A percentile compares a stretch with the other conserved stretches of the same genome.
Evolutionary conservation across 1,140 invertebrate genomes (phyloP).

Genomic region (Leptoteleia sp.): DNA sequence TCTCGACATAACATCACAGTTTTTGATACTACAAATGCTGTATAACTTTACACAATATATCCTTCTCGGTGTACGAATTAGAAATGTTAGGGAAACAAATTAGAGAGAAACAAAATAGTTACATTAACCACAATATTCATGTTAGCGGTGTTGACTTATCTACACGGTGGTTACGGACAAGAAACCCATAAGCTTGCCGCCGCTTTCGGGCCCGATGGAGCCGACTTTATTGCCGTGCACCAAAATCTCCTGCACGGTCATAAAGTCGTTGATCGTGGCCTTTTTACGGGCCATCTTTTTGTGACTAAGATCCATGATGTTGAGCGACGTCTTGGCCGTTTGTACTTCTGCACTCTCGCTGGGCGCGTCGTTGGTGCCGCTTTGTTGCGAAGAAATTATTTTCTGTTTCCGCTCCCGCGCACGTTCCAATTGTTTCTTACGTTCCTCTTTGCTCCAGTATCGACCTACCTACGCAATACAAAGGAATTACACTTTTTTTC

Average conservation of each 20-base stretch:
- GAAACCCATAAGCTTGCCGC: constrained; percentile 81
- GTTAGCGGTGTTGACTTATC: constrained; percentile 44
- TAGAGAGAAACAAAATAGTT: constrained; percentile 31
- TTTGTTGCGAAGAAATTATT: constrained; percentile 64
- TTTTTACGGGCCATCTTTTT: constrained; percentile 78
- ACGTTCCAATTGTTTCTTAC: constrained; percentile 84
- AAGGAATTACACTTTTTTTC: constrained; percentile 59
- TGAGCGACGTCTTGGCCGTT: constrained; percentile 72
- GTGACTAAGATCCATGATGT: constrained; percentile 74
- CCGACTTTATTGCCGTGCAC: constrained; percentile 79
- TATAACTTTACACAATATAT: too few relatives aligned
- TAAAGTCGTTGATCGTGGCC: constrained; percentile 78
- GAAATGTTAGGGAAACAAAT: background rate
- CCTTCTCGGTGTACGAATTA: too few relatives aligned
- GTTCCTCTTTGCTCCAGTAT: constrained; percentile 91
- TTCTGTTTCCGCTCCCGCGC: constrained; percentile 71
- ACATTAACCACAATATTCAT: constrained; percentile 30
- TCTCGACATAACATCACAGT: too few relatives aligned
- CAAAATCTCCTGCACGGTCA: constrained; percentile 80
- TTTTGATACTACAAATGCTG: too few relatives aligned
- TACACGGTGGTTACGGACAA: constrained; percentile 82
- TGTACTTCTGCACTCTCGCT: constrained; percentile 75
- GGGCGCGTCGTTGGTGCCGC: constrained; percentile 68
- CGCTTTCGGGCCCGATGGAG: constrained; percentile 73
- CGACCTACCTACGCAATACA: constrained; percentile 83